phyloP scores from a whole-genome alignment of 2,113 vertebrate species.

The Lipophrys pholis region DNA sequence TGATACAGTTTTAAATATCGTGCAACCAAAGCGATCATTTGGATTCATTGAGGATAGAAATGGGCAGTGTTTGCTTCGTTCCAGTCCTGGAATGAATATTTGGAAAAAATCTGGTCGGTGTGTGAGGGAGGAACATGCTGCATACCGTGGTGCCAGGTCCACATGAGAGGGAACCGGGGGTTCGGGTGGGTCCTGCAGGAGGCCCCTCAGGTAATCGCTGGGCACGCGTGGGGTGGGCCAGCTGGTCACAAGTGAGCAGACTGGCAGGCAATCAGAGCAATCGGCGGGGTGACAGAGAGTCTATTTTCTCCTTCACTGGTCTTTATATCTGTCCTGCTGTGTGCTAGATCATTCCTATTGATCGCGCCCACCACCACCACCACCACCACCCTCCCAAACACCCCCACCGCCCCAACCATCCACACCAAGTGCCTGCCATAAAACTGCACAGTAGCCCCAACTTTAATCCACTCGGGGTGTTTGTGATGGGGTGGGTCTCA shows the following conservation, averaged over 20 bases:
- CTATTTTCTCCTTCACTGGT: conserved; percentile 54
- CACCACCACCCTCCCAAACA: not conserved
- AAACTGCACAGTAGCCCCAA: conserved; percentile 7
- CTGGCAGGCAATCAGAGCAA: conserved; percentile 53
- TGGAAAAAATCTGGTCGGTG: not conserved
- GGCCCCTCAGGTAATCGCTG: conserved; percentile 14
- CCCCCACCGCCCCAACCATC: conserved; percentile 7
- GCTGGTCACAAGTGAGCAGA: conserved; percentile 40
- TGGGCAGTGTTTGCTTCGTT: not conserved
- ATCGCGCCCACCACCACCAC: conserved; percentile 5
- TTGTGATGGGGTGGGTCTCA: not conserved
- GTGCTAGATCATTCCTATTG: conserved; percentile 40
- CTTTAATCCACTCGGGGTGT: not conserved
- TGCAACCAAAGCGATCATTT: not conserved
- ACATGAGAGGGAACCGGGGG: no score
- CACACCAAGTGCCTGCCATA: conserved; percentile 17
- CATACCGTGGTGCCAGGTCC: not conserved
- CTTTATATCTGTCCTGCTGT: conserved; percentile 46
- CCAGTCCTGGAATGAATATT: not conserved
- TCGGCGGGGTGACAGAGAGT: conserved; percentile 38
- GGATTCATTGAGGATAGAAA: not conserved
- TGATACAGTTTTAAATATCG: no score
- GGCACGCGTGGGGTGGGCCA: conserved; percentile 9
- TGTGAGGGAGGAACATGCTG: not conserved
- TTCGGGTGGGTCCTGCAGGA: not conserved